Evolutionary conservation across 2,888 invertebrate genomes (phyloP), one percentile per base, ranked within the genome.

Genomic region (Cryptosula pallasiana): DNA sequence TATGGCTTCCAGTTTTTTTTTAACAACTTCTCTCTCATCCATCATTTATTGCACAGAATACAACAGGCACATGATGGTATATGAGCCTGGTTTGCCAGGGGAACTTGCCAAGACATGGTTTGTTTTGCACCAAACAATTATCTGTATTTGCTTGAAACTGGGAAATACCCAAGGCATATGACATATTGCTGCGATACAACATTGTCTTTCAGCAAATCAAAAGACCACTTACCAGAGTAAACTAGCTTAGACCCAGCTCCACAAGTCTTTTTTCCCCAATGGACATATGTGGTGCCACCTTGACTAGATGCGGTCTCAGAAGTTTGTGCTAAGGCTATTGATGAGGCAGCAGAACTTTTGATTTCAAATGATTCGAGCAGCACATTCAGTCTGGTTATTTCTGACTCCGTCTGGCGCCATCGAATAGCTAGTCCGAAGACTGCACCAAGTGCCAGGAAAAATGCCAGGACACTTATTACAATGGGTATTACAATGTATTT

Each of bases 181-280:
- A n/a, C n/a, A n/a, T n/a, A n/a, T n/a, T n/a, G n/a, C n/a, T n/a
- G n/a, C n/a, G n/a, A n/a, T n/a, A n/a, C n/a, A n/a, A n/a, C n/a
- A n/a, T n/a, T n/a, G n/a, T n/a, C n/a, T n/a, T n/a, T n/a, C n/a
- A n/a, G n/a, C n/a, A n/a, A n/a, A n/a, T n/a, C n/a, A n/a, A n/a
- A n/a, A n/a, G n/a, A n/a, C n/a, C 5, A n/a, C 57, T 57, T 23
- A 63, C 63, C 63, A 25, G 63, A 25, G n/a, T 63, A 63, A 3
- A 63, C 63, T 3, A 29, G 63, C 2, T 27, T 9, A 5, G 63
- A 9, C 16, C 5, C 27, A 16, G 27, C 63, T 27, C 25, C 25
- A 27, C 63, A 63, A 5, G 32, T 32, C 34, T 23, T 32, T 63
- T 63, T 63, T 13, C 63, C 63, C 63, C 63, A 63, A 9, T 27